Conservation (phyloP, 2,888 invertebrate species). For the Watsonalla cultraria region DNA sequence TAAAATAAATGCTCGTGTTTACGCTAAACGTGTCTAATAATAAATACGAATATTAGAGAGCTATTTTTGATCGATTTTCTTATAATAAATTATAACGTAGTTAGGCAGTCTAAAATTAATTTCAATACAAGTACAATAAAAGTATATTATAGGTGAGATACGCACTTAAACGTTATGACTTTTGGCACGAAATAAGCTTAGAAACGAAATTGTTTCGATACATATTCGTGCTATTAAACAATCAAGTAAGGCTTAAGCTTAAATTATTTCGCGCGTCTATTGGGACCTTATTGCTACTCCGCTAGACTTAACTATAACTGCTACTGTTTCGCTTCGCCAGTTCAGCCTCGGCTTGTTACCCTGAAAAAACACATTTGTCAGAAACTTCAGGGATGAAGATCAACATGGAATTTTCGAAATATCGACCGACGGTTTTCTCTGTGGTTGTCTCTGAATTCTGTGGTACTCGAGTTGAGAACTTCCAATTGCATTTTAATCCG, state of each 20-base stretch:
- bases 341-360: slow-evolving; percentile 46
- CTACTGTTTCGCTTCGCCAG: slow-evolving; percentile 35
- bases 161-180: slow-evolving; percentile 19
- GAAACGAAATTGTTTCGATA: slow-evolving; percentile 29
- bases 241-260: slow-evolving; percentile 46
- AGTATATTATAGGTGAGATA: slow-evolving; percentile 6
- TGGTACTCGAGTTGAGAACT: too few species aligned
- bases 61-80: slow-evolving; percentile 27
- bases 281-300: slow-evolving; percentile 37
- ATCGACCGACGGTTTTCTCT: too few species aligned
- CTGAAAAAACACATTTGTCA: slow-evolving; percentile 36
- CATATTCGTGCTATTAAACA: slow-evolving; percentile 32
- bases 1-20: slow-evolving; percentile 30
- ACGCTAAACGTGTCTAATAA: slow-evolving; percentile 27
- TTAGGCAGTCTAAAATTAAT: slow-evolving; percentile 24
- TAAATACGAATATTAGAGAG: slow-evolving; percentile 65
- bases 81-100: slow-evolving; percentile 20
- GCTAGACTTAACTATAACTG: slow-evolving; percentile 30
- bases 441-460: too few species aligned
- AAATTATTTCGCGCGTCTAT: slow-evolving; percentile 60
- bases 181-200: slow-evolving; percentile 49
- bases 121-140: background rate
- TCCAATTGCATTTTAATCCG: too few species aligned
- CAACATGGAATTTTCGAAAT: too few species aligned
- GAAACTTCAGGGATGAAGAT: background rate